Evolutionary conservation across 1,140 invertebrate species (phyloP).

Genomic region (Drosophila aff.): DNA sequence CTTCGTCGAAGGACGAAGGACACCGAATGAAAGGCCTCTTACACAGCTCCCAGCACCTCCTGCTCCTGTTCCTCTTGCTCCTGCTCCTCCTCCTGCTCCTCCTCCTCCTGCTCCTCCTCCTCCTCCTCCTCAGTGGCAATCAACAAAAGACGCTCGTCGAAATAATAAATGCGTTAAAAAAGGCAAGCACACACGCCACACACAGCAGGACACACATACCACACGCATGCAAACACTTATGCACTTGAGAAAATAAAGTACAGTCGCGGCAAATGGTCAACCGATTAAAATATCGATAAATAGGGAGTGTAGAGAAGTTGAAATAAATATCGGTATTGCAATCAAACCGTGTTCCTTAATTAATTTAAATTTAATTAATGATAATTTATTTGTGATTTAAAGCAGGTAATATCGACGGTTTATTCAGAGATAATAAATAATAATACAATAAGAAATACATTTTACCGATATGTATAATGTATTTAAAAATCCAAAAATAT

Average conservation of each 20-base stretch:
- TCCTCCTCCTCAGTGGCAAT: constrained; percentile 49
- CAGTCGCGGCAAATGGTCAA: too few relatives aligned
- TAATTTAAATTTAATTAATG: not conserved
- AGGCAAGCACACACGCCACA: constrained; percentile 29
- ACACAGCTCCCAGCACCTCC: not conserved
- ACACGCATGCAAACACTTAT: constrained; percentile 23
- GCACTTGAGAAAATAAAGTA: not conserved
- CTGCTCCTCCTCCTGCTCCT: not conserved
- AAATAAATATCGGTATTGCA: not conserved
- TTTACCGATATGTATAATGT: too few relatives aligned
- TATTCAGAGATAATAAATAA: too few relatives aligned
- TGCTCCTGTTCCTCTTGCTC: not conserved
- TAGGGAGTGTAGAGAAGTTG: not conserved
- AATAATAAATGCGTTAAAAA: constrained; percentile 78
- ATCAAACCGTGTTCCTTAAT: not conserved
- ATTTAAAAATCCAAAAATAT: too few relatives aligned
- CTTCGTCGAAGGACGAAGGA: constrained; percentile 51
- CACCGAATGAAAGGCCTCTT: constrained; percentile 35
- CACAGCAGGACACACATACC: constrained; percentile 24
- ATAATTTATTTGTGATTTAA: too few relatives aligned
- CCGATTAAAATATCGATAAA: not conserved
- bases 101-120: not conserved
- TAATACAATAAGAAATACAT: too few relatives aligned
- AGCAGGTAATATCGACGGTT: too few relatives aligned
- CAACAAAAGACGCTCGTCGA: constrained; percentile 75